These are phyloP conservation scores for Scotopteryx bipunctaria DNA, from an alignment of 2,888 invertebrate species.

Conservation along the genomic window DNA sequence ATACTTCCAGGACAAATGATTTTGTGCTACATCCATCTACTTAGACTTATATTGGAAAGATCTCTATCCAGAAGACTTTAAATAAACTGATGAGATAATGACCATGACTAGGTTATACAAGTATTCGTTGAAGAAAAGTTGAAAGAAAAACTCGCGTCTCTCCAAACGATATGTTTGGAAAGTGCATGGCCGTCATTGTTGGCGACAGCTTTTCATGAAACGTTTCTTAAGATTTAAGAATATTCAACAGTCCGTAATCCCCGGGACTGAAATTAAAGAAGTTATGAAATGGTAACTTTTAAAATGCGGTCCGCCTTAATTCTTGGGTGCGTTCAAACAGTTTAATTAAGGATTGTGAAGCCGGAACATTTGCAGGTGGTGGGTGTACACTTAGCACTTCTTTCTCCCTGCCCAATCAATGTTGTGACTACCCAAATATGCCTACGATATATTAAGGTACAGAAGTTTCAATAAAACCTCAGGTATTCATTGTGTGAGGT, in stretches of 20 bases:
- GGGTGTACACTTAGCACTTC: conserved; percentile 4
- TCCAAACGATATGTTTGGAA: too few relatives aligned
- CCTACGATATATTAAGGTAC: too few relatives aligned
- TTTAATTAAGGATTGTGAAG: conserved; percentile 55
- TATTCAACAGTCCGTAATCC: conserved; percentile 56
- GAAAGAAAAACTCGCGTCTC: too few relatives aligned
- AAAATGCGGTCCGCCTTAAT: conserved; percentile 47
- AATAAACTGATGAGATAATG: too few relatives aligned
- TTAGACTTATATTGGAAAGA: too few relatives aligned
- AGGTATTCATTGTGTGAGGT: too few relatives aligned
- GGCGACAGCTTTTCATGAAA: not conserved
- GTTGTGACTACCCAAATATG: not conserved
- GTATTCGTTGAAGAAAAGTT: too few relatives aligned
- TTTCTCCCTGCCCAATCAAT: not conserved
- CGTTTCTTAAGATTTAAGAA: conserved; percentile 49
- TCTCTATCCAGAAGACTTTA: too few relatives aligned
- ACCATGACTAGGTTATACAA: too few relatives aligned
- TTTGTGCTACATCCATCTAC: too few relatives aligned
- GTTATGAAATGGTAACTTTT: conserved; percentile 60
- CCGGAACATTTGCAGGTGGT: conserved; percentile 31
- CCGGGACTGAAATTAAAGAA: conserved; percentile 63
- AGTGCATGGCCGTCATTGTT: not conserved
- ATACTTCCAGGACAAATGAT: too few relatives aligned
- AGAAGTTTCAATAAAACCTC: too few relatives aligned
- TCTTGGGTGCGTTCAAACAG: conserved; percentile 48